phyloP scores from a whole-genome alignment of 2,888 invertebrate genomes.

The Metacarcinus magister region DNA sequence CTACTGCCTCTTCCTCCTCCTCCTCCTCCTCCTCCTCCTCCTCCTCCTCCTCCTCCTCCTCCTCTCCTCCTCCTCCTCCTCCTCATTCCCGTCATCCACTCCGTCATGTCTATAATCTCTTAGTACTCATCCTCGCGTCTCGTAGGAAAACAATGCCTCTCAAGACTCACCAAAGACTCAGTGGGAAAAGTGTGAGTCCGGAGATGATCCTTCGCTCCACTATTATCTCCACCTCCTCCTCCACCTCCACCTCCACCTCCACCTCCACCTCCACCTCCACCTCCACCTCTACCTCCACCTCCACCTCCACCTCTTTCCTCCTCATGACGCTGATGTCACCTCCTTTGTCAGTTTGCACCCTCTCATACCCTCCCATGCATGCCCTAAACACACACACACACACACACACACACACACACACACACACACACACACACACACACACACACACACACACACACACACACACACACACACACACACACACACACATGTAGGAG shows the following conservation, averaged over 20 bases:
- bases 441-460: constrained; percentile 62
- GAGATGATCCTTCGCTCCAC: background rate
- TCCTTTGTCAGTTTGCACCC: background rate
- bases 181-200: background rate
- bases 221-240: background rate
- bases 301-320: background rate
- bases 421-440: constrained; percentile 60
- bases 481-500: background rate
- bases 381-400: background rate
- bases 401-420: constrained; percentile 57
- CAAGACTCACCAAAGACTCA: background rate
- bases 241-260: background rate
- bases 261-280: background rate
- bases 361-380: background rate
- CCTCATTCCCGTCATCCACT: background rate
- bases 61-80: background rate
- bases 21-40: background rate
- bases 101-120: background rate
- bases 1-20: background rate
- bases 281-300: background rate
- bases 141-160: background rate
- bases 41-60: background rate
- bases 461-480: constrained; percentile 61
- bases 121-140: background rate
- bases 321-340: background rate